phyloP scores from a whole-genome alignment of 2,888 invertebrate species.

The Trichogramma evanescens region DNA sequence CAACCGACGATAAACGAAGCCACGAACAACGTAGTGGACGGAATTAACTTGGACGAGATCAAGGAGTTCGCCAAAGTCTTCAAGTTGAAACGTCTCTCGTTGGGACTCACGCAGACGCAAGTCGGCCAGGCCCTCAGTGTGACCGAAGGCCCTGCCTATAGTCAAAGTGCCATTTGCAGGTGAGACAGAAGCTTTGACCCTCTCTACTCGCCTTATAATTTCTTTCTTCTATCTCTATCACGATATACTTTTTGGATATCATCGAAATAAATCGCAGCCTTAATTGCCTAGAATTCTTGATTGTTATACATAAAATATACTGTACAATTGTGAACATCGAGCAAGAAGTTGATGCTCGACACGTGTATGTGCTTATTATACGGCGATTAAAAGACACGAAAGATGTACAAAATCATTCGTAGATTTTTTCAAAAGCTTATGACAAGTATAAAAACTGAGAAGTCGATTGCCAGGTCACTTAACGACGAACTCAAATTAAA shows the following conservation, averaged over 20 bases:
- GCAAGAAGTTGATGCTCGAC: background rate
- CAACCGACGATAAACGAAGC: slow-evolving; percentile 91
- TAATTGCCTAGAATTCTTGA: too few species aligned
- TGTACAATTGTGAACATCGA: too few species aligned
- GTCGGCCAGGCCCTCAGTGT: slow-evolving; percentile 94
- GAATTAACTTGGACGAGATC: slow-evolving; percentile 94
- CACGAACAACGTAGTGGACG: slow-evolving; percentile 89
- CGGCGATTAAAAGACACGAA: too few species aligned
- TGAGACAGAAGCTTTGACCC: slow-evolving; percentile 47
- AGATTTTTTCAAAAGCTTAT: too few species aligned
- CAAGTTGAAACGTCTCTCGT: slow-evolving; percentile 83
- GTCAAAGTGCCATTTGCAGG: slow-evolving; percentile 99
- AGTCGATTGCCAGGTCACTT: too few species aligned
- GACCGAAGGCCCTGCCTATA: slow-evolving; percentile 96
- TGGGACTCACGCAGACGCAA: slow-evolving; percentile 94
- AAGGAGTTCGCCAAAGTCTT: slow-evolving; percentile 98
- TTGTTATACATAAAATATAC: too few species aligned
- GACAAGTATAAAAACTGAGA: too few species aligned
- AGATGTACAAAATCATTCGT: too few species aligned
- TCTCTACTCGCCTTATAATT: background rate
- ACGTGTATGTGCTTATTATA: background rate
- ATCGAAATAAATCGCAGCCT: too few species aligned
- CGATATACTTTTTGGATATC: too few species aligned
- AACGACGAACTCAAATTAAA: too few species aligned
- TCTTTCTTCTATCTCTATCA: too few species aligned